Conservation (phyloP, 2,113 vertebrate genomes). For the Isurus oxyrinchus region DNA sequence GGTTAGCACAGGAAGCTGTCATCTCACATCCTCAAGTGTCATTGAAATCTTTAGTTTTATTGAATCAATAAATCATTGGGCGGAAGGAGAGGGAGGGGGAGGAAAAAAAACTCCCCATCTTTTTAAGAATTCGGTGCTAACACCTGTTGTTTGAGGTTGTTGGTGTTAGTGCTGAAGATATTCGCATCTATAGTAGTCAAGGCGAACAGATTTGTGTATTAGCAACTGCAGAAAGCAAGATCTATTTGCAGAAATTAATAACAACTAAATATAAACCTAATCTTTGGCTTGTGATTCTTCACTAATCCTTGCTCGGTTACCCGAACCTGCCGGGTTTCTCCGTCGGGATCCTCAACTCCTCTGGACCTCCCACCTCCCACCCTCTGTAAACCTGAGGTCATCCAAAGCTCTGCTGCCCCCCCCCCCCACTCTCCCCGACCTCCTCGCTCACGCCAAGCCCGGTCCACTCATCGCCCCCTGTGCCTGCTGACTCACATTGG, state of each 20-base stretch:
- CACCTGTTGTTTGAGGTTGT: constrained; percentile 12
- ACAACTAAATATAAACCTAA: not conserved
- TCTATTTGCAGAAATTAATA: not conserved
- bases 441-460: no score
- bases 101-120: not conserved
- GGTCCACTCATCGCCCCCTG: not conserved
- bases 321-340: not conserved
- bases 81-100: not conserved
- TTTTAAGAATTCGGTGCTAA: constrained; percentile 17
- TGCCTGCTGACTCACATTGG: not conserved
- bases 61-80: constrained; percentile 17
- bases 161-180: not conserved
- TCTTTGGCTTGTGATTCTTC: not conserved
- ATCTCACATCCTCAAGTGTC: not conserved
- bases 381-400: not conserved
- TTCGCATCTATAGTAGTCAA: not conserved
- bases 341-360: not conserved
- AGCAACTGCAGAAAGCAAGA: not conserved
- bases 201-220: not conserved
- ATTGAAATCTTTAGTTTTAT: not conserved
- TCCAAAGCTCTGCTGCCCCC: not conserved
- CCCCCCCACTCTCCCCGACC: not conserved
- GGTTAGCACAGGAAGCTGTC: not conserved
- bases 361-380: not conserved
- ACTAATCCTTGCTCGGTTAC: not conserved